These are phyloP conservation scores for Eubasilissa regina DNA, from an alignment of 1,140 invertebrate species.

Conservation along the genomic window DNA sequence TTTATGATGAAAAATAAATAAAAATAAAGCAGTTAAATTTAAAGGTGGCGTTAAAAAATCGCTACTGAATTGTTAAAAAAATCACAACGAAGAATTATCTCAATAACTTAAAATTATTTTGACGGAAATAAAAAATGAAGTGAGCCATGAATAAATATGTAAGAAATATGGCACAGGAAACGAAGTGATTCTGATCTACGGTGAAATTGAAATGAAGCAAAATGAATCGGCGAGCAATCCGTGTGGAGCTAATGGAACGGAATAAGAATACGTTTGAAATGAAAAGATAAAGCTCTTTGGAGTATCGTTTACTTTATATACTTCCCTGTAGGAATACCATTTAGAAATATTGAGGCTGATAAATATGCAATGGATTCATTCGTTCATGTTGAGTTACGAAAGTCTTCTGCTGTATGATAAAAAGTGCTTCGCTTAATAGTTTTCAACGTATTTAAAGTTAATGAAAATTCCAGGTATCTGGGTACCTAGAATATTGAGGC, in stretches of 20 bases:
- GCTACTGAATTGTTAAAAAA: background rate
- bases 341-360: conserved; percentile 12
- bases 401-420: no score
- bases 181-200: conserved; percentile 40
- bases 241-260: conserved; percentile 58
- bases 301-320: no score
- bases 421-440: no score
- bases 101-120: background rate
- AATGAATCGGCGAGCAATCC: conserved; percentile 53
- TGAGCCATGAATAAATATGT: background rate
- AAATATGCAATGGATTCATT: conserved; percentile 12
- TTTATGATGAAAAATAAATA: no score
- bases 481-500: no score
- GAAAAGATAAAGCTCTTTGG: conserved; percentile 5
- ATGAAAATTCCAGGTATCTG: no score
- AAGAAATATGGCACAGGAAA: conserved; percentile 5
- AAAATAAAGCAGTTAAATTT: no score
- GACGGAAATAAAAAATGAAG: background rate
- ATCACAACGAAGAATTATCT: background rate
- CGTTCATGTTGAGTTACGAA: background rate
- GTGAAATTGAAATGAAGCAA: conserved; percentile 59
- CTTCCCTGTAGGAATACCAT: background rate
- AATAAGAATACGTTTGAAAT: conserved; percentile 49
- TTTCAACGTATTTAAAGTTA: no score
- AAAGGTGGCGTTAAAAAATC: no score